These are phyloP conservation scores for Antheraea yamamai DNA, from an alignment of 2,888 invertebrate genomes.

Conservation along the genomic window DNA sequence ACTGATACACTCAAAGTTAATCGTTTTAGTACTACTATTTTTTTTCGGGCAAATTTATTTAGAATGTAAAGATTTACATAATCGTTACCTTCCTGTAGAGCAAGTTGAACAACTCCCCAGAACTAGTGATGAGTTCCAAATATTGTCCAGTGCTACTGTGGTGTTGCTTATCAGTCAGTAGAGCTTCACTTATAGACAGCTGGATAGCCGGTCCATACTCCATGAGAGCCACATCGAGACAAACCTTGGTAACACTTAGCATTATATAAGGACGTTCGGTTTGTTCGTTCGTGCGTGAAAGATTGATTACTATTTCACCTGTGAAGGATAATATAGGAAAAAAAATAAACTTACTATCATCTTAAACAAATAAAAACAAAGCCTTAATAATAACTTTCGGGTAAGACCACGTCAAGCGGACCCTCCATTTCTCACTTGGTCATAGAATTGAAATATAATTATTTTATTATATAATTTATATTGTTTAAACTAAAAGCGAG, in stretches of 20 bases:
- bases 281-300: constrained; percentile 84
- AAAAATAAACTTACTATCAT: neutral
- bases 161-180: constrained; percentile 89
- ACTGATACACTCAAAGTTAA: no score
- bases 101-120: constrained; percentile 86
- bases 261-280: constrained; percentile 88
- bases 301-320: constrained; percentile 84
- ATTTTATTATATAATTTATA: no score
- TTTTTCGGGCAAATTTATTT: neutral
- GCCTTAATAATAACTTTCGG: no score
- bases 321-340: constrained; percentile 16
- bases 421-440: no score
- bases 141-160: constrained; percentile 88
- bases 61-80: neutral
- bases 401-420: no score
- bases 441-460: no score
- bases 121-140: constrained; percentile 86
- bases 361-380: no score
- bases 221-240: constrained; percentile 89
- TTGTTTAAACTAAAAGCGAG: no score
- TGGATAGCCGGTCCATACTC: constrained; percentile 90
- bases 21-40: no score
- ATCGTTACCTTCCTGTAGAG: constrained; percentile 87
- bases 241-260: constrained; percentile 85
- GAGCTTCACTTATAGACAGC: constrained; percentile 65